Percentiles rank a stretch among this genome's conserved stretches.
These are phyloP conservation scores for Metopia argyrocephala DNA, from an alignment of 2,888 invertebrate species.

Conservation along the genomic window DNA sequence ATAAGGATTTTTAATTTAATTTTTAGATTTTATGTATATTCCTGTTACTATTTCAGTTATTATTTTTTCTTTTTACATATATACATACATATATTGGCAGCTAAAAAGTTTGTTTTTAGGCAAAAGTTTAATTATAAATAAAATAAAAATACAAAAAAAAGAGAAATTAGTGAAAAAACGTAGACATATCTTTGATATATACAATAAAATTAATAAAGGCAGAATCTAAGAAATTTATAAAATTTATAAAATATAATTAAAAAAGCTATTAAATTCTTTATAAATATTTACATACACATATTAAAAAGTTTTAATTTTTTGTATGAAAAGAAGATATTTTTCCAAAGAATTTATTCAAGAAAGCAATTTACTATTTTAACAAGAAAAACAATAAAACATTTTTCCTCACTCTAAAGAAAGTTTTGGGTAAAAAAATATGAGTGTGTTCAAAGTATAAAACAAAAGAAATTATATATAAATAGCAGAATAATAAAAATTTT, in stretches of 20 bases:
- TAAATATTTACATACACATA: slow-evolving; percentile 18
- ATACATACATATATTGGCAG: slow-evolving; percentile 51
- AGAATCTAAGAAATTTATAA: neutral
- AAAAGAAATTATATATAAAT: slow-evolving; percentile 6
- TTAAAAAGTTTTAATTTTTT: slow-evolving; percentile 41
- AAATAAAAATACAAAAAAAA: slow-evolving; percentile 34
- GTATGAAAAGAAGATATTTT: slow-evolving; percentile 55
- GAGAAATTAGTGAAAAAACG: slow-evolving; percentile 67
- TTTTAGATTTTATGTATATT: slow-evolving; percentile 46
- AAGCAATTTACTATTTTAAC: slow-evolving; percentile 62
- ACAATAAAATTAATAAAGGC: slow-evolving; percentile 54
- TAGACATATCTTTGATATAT: slow-evolving; percentile 76
- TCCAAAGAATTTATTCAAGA: slow-evolving; percentile 60
- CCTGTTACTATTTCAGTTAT: slow-evolving; percentile 21
- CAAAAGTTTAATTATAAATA: slow-evolving; percentile 9
- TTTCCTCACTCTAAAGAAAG: slow-evolving; percentile 42
- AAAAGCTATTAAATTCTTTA: slow-evolving; percentile 50
- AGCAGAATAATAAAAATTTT: slow-evolving; percentile 31
- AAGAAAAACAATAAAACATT: slow-evolving; percentile 41
- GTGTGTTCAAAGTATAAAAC: slow-evolving; percentile 56
- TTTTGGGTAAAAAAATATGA: slow-evolving; percentile 46
- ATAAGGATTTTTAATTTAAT: neutral
- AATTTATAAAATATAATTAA: slow-evolving; percentile 35
- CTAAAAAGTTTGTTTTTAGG: slow-evolving; percentile 27
- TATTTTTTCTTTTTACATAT: slow-evolving; percentile 18